These are phyloP conservation scores for Trachelus troglodyta DNA, from an alignment of 2,888 invertebrate species.

Conservation along the genomic window DNA sequence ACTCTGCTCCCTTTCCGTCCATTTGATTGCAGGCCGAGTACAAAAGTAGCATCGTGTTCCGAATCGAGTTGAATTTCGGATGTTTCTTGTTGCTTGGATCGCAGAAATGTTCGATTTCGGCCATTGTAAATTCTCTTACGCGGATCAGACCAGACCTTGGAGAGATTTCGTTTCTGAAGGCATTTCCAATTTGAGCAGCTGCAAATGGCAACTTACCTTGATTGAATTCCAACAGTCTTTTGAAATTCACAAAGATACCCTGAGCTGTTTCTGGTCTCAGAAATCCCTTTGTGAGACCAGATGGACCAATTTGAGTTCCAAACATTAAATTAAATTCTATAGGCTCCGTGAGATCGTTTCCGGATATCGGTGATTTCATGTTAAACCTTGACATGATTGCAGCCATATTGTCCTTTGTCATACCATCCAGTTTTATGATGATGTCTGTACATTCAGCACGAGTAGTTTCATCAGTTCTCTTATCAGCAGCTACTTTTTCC, in stretches of 20 bases:
- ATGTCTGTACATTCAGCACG: slow-evolving; percentile 83
- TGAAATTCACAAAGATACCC: slow-evolving; percentile 99
- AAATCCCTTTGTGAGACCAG: slow-evolving; percentile 94
- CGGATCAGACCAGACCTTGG: slow-evolving; percentile 95
- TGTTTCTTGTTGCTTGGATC: slow-evolving; percentile 90
- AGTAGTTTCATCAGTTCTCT: slow-evolving; percentile 78
- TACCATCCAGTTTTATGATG: slow-evolving; percentile 88
- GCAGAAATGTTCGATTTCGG: slow-evolving; percentile 99
- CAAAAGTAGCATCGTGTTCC: slow-evolving; percentile 80
- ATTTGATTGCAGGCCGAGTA: slow-evolving; percentile 98
- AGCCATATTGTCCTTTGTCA: slow-evolving; percentile 91
- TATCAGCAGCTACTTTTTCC: slow-evolving; percentile 87
- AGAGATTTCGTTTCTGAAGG: slow-evolving; percentile 99
- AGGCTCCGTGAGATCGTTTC: slow-evolving; percentile 94
- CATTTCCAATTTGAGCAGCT: slow-evolving; percentile 98
- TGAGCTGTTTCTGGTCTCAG: slow-evolving; percentile 99
- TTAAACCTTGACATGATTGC: slow-evolving; percentile 85
- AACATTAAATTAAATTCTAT: slow-evolving; percentile 99
- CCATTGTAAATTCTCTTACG: slow-evolving; percentile 99
- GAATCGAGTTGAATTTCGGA: slow-evolving; percentile 86
- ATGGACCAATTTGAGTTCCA: slow-evolving; percentile 96
- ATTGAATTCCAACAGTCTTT: slow-evolving; percentile 96
- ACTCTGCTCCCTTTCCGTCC: slow-evolving; percentile 90
- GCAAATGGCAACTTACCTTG: slow-evolving; percentile 97
- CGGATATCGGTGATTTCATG: slow-evolving; percentile 95